Conservation (phyloP, 1,140 invertebrate species). For the Eriocheir sinensis region DNA sequence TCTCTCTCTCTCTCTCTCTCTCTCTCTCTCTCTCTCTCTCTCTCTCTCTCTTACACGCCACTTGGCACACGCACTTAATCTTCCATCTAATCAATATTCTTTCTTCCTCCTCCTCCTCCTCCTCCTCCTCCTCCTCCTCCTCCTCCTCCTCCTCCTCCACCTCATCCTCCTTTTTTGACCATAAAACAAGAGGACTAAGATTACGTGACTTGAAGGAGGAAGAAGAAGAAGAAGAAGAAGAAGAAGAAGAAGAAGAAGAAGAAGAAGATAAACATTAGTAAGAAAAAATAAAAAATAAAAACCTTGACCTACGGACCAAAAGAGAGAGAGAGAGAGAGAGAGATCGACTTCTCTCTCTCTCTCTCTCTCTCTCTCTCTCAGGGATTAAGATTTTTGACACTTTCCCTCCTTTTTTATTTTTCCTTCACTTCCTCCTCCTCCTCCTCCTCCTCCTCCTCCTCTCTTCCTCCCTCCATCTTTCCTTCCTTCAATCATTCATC, state of each 20-base stretch:
- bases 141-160: too few relatives aligned
- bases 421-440: too few relatives aligned
- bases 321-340: too few relatives aligned
- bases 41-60: not conserved
- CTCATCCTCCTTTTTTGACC: not conserved
- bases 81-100: not conserved
- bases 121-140: not conserved
- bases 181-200: not conserved
- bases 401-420: not conserved
- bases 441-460: too few relatives aligned
- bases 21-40: conserved; percentile 22
- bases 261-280: not conserved
- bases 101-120: not conserved
- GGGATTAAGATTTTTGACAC: too few relatives aligned
- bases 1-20: conserved; percentile 22
- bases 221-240: not conserved
- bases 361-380: conserved; percentile 22
- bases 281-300: not conserved
- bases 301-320: too few relatives aligned
- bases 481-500: too few relatives aligned
- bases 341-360: conserved; percentile 9
- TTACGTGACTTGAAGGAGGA: not conserved
- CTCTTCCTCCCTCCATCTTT: not conserved
- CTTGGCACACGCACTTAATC: not conserved
- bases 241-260: conserved; percentile 25